Percentiles rank a stretch among this genome's conserved stretches.
These are phyloP conservation scores for Trichomycterus rosablanca DNA, from an alignment of 2,113 vertebrate genomes.

Conservation along the genomic window DNA sequence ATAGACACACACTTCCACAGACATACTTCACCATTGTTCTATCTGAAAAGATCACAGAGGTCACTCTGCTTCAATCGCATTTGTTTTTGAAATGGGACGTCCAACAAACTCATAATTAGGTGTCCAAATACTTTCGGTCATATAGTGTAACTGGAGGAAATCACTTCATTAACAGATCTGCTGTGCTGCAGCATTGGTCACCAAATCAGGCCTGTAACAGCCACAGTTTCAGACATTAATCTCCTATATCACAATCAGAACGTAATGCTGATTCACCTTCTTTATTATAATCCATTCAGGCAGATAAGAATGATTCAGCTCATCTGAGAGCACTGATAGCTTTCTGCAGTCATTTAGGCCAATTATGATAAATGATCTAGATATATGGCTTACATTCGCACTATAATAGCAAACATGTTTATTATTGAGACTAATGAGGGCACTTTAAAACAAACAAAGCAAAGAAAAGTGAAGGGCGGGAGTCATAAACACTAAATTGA, in stretches of 20 bases:
- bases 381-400: not conserved
- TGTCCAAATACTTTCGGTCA: too few relatives aligned
- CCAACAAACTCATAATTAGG: too few relatives aligned
- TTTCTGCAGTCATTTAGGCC: not conserved
- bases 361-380: not conserved
- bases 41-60: too few relatives aligned
- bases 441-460: not conserved
- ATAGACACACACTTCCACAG: too few relatives aligned
- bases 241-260: not conserved
- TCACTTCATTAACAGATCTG: too few relatives aligned
- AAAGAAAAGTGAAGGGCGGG: not conserved
- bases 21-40: too few relatives aligned
- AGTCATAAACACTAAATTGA: not conserved
- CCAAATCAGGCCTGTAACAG: too few relatives aligned
- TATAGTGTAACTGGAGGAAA: too few relatives aligned
- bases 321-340: not conserved
- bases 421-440: too few relatives aligned
- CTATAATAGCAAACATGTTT: not conserved
- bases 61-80: too few relatives aligned
- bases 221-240: not conserved
- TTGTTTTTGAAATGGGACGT: too few relatives aligned
- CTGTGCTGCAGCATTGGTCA: too few relatives aligned
- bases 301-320: not conserved
- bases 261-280: not conserved
- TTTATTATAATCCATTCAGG: not conserved